These are phyloP conservation scores for Nomia melanderi DNA, from an alignment of 1,140 invertebrate species.

Conservation along the genomic window DNA sequence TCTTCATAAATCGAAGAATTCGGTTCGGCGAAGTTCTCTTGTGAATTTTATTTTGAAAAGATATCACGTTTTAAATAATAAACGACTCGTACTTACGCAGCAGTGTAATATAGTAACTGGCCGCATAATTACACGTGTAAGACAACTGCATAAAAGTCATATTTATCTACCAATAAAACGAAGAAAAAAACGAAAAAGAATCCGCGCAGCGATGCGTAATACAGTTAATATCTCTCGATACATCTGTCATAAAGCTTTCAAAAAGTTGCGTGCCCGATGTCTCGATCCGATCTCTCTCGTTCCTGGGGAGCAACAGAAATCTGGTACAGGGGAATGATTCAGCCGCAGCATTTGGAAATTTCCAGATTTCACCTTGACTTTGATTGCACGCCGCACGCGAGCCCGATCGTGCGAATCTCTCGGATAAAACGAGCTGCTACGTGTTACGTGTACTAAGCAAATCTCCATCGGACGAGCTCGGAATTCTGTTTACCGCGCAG, in stretches of 20 bases:
- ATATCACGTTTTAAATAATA: no score
- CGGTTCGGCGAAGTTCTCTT: no score
- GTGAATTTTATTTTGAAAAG: no score
- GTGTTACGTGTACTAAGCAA: constrained; percentile 27
- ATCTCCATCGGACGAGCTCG: constrained; percentile 7
- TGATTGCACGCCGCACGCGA: constrained; percentile 58
- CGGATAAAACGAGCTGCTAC: constrained; percentile 17
- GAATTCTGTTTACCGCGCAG: constrained; percentile 20
- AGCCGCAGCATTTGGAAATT: constrained; percentile 47
- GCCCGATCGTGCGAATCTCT: constrained; percentile 43
- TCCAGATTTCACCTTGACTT: constrained; percentile 63
- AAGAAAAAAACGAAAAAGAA: no score
- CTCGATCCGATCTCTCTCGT: constrained; percentile 8
- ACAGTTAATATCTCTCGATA: neutral
- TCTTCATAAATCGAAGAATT: no score
- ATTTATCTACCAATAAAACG: no score
- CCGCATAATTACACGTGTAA: no score
- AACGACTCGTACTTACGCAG: no score
- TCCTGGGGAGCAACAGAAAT: constrained; percentile 4
- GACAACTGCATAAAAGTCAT: no score
- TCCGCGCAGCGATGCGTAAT: no score
- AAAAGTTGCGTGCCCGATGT: constrained; percentile 13
- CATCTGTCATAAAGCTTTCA: constrained; percentile 2
- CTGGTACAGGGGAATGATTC: constrained; percentile 45
- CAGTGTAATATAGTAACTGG: no score